Base-by-base conservation (phyloP, 1,140 invertebrate genomes). In the Metopolophium dirhodum region DNA sequence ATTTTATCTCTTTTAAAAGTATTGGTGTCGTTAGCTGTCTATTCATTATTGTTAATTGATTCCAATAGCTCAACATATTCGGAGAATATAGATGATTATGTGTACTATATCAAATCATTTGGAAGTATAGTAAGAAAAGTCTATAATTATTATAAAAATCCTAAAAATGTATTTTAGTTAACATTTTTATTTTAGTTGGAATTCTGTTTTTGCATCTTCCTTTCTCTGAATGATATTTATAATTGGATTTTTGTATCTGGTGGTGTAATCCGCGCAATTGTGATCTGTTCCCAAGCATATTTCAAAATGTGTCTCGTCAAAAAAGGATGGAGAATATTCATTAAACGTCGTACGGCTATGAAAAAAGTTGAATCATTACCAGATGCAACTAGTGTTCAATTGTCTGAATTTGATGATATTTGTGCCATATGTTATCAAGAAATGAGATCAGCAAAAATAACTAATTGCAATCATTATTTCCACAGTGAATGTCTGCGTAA, bases 371-470 rank as follows among this genome's bases (percentile, higher is more conserved):
- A 98, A 94, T 97, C 97, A 0, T 95, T 99, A 37, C 97, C 97
- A 0, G 97, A 98, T 95, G 99, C 99, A 0, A 97, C 97, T 0
- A 95, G 95, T 0, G 97, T 97, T 77, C 97, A 99, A 95, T 95
- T 99, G 1, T 95, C 96, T 54, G 94, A 95, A 2, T 96, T 98
- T 90, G 97, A 99, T 95, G 99, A 99, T 95, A 98, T 99, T 1
- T 99, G 99, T 96, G 98, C 99, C 7, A 99, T 99, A 94, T 99
- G 99, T 95, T 99, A 98, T 95, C 98, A 99, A 94, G 97, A 98
- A 94, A 98, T 99, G 97, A 96, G 96, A 49, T 97, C 96, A n/a
- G 99, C 98, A 1, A 98, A 98, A 95, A 98, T 99, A 49, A 99
- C 99, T 0, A 96, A 96, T 45, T 99, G 99, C 95, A 97, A 97